Evolutionary conservation across 1,140 invertebrate genomes (phyloP), one percentile per base, ranked within the genome.

Genomic region (Drosophila kanapiae): DNA sequence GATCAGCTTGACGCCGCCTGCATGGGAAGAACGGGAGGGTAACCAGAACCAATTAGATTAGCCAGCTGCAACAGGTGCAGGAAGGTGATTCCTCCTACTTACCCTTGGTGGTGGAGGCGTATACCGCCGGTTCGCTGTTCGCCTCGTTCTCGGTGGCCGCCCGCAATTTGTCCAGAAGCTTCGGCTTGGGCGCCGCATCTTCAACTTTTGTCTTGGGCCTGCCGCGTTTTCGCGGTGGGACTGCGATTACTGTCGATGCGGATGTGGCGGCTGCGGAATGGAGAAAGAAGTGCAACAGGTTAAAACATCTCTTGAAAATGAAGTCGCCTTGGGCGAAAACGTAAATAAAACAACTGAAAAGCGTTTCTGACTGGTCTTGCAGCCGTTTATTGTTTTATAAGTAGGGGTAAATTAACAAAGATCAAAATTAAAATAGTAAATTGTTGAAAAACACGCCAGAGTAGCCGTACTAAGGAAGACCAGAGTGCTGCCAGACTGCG

Each of bases 91-190:
- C 53, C 14, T 40, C n/a, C 8, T 0, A 63, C 83, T 85, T 58
- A 90, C 85, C 91, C 47, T 92, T 92, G 3, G 91, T 92, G 6
- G 90, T 91, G 18, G 91, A 92, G 7, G 82, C 90, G 37, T 92
- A 92, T 3, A 92, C 77, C 6, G 84, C 87, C 37, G 83, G 91
- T 43, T 85, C 74, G 27, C 87, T 87, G 35, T 65, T 72, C n/a
- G 49, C 63, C 29, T 61, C 54, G 31, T 88, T 88, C 10, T 67
- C 40, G 23, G 78, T 80, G 33, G 85, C 85, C 23, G 75, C 86
- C 16, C 68, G 75, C 8, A 90, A 54, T 51, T 82, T 90, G 43
- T 90, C 85, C 18, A 90, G 51, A 9, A 90, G 57, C 38, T 91
- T 90, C 1, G 80, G 67, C 35, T 90, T 87, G 27, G 84, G 85